phyloP scores from a whole-genome alignment of 2,888 invertebrate species.

The Cartodere bifasciata region DNA sequence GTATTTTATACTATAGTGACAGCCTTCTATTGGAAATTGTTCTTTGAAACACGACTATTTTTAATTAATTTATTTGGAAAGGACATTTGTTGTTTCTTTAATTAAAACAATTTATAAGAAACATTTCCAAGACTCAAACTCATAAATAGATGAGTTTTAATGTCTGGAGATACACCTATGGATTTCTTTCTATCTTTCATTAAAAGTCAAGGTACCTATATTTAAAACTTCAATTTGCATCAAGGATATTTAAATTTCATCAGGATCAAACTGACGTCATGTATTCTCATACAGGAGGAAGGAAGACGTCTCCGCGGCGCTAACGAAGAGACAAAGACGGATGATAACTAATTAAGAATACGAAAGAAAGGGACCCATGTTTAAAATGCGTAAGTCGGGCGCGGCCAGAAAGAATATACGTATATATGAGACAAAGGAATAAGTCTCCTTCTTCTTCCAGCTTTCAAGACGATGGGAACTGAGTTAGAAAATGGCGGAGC shows the following conservation, averaged over 20 bases:
- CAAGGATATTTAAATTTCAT: slow-evolving; percentile 34
- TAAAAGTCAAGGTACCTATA: too few species aligned
- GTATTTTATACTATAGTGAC: too few species aligned
- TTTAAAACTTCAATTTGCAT: too few species aligned
- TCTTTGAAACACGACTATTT: too few species aligned
- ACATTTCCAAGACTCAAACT: too few species aligned
- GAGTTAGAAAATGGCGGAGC: slow-evolving; percentile 37
- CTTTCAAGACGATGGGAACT: slow-evolving; percentile 32
- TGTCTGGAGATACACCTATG: too few species aligned
- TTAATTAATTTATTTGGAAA: too few species aligned
- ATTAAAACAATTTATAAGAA: too few species aligned
- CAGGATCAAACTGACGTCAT: slow-evolving; percentile 34
- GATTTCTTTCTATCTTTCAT: too few species aligned
- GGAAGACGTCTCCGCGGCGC: slow-evolving; percentile 40
- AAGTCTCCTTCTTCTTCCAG: slow-evolving; percentile 34
- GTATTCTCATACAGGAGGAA: slow-evolving; percentile 39
- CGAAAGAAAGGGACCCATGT: slow-evolving; percentile 47
- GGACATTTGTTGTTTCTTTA: too few species aligned
- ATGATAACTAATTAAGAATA: slow-evolving; percentile 58
- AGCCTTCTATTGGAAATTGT: too few species aligned
- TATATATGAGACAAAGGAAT: slow-evolving; percentile 37
- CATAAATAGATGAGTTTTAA: too few species aligned
- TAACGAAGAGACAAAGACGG: slow-evolving; percentile 34
- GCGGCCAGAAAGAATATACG: slow-evolving; percentile 31
- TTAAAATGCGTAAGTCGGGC: slow-evolving; percentile 39